Conservation (phyloP, 2,888 invertebrate genomes). For the Apotomis capreana region DNA sequence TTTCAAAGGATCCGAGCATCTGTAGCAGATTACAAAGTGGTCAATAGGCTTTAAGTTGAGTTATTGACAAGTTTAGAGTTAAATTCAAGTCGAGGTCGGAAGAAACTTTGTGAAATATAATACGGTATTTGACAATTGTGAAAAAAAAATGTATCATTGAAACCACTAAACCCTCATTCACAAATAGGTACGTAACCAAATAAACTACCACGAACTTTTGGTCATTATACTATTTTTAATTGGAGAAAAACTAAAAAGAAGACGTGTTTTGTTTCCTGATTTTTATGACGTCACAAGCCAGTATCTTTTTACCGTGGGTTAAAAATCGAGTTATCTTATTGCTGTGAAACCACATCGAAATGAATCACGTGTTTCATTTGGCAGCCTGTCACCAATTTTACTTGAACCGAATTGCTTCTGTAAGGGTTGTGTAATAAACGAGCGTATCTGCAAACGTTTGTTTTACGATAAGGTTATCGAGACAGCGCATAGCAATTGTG, state of each 20-base stretch:
- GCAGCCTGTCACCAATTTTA: background rate
- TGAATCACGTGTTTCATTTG: background rate
- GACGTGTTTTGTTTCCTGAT: too few species aligned
- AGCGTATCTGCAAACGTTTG: conserved; percentile 24
- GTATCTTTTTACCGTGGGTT: too few species aligned
- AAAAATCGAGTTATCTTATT: background rate
- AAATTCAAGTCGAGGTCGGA: background rate
- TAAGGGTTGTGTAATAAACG: conserved; percentile 22
- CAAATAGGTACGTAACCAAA: too few species aligned
- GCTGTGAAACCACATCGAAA: background rate
- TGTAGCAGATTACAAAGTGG: conserved; percentile 22
- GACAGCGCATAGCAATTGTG: conserved; percentile 8
- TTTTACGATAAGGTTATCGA: conserved; percentile 30
- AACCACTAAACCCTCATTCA: too few species aligned
- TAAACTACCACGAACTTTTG: too few species aligned
- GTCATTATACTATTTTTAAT: too few species aligned
- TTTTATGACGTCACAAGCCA: too few species aligned
- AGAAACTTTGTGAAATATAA: background rate
- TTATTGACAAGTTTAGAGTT: conserved; percentile 3
- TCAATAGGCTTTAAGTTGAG: background rate
- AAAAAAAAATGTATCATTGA: too few species aligned
- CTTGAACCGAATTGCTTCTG: conserved; percentile 9
- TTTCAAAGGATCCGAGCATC: conserved; percentile 5
- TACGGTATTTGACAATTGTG: background rate
- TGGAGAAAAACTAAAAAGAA: too few species aligned